A percentile compares a stretch with the other conserved stretches of the same genome.
These are phyloP conservation scores for Formica aserva DNA, from an alignment of 2,888 invertebrate genomes.

Conservation along the genomic window DNA sequence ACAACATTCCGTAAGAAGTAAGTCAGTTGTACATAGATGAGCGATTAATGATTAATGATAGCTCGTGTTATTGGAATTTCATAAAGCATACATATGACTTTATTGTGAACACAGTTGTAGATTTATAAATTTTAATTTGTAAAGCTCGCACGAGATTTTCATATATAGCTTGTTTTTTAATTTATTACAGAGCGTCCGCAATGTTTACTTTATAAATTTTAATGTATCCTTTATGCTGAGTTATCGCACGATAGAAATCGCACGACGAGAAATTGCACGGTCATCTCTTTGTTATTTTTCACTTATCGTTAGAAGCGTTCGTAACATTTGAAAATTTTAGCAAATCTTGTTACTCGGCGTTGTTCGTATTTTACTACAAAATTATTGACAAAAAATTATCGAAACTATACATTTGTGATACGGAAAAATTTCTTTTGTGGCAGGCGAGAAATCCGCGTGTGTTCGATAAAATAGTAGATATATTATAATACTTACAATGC, in stretches of 20 bases:
- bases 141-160: not conserved
- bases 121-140: constrained; percentile 37
- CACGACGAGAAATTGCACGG: not conserved
- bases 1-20: constrained; percentile 16
- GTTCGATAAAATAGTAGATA: not conserved
- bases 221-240: not conserved
- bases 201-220: constrained; percentile 35
- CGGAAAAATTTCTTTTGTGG: constrained; percentile 8
- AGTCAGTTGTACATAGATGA: not conserved
- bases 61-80: not conserved
- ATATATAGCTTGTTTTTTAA: not conserved
- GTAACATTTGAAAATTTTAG: constrained; percentile 11
- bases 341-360: not conserved
- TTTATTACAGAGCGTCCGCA: constrained; percentile 2
- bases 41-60: constrained; percentile 8
- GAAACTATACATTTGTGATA: not conserved
- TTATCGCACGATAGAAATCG: too few relatives aligned
- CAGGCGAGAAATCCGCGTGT: not conserved
- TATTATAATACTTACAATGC: constrained; percentile 90
- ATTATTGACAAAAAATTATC: not conserved
- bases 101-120: not conserved
- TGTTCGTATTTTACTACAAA: not conserved
- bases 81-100: not conserved
- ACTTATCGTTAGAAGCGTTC: not conserved
- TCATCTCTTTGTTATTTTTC: not conserved